phyloP scores from a whole-genome alignment of 2,888 invertebrate genomes.

The Philopedon plagiatum region DNA sequence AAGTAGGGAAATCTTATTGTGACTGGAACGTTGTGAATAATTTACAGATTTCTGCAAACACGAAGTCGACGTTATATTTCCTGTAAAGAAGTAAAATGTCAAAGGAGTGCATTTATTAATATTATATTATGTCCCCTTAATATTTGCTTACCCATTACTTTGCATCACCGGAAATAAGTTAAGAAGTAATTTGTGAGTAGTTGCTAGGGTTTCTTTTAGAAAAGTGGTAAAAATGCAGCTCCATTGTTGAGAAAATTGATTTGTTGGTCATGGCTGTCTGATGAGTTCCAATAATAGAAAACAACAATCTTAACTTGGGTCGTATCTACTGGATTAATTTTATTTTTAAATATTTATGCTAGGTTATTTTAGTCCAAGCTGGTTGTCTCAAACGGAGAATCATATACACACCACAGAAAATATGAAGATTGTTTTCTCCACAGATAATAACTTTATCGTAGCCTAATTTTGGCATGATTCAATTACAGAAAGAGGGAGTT shows the following conservation, averaged over 20 bases:
- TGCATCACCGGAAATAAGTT: background rate
- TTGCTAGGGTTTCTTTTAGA: too few relatives aligned
- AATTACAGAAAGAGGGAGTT: conserved; percentile 20
- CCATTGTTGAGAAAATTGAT: too few relatives aligned
- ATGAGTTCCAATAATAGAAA: too few relatives aligned
- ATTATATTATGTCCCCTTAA: background rate
- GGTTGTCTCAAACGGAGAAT: too few relatives aligned
- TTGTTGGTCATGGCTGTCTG: too few relatives aligned
- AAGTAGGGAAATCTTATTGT: conserved; percentile 65
- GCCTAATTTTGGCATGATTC: background rate
- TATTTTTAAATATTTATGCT: too few relatives aligned
- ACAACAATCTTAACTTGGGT: too few relatives aligned
- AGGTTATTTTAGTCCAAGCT: too few relatives aligned
- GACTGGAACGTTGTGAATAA: conserved; percentile 61
- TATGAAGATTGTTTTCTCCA: too few relatives aligned
- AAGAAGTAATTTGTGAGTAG: background rate
- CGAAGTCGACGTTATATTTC: conserved; percentile 29
- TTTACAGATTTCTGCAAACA: conserved; percentile 56
- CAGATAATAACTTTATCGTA: background rate
- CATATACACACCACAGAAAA: too few relatives aligned
- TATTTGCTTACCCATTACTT: background rate
- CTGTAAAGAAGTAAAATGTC: conserved; percentile 5
- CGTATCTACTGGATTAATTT: too few relatives aligned
- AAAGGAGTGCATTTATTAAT: conserved; percentile 33
- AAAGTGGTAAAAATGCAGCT: too few relatives aligned